phyloP scores from a whole-genome alignment of 2,888 invertebrate genomes.

The Mythimna vitellina region DNA sequence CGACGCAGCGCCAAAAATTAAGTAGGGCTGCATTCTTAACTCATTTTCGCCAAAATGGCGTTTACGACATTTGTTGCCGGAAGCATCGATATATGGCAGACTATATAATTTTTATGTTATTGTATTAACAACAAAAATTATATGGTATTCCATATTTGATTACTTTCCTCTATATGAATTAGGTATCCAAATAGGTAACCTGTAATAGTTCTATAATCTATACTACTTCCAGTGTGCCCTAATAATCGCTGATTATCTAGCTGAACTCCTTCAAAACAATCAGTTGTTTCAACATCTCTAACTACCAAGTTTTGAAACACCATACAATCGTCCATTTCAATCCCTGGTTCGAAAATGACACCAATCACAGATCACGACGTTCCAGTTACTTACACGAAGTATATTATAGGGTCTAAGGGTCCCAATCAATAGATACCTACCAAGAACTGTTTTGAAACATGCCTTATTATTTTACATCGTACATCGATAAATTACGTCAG shows the following conservation, averaged over 20 bases:
- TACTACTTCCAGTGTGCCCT: neutral
- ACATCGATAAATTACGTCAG: constrained; percentile 51
- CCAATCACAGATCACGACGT: constrained; percentile 52
- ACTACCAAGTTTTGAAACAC: constrained; percentile 48
- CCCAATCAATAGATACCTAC: constrained; percentile 22
- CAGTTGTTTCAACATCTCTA: constrained; percentile 44
- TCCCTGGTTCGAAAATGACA: constrained; percentile 40
- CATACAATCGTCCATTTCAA: constrained; percentile 32
- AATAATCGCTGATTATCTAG: constrained; percentile 8
- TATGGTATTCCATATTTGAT: too few relatives aligned
- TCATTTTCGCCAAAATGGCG: too few relatives aligned
- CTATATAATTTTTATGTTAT: too few relatives aligned
- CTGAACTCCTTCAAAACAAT: constrained; percentile 48
- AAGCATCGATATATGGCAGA: too few relatives aligned
- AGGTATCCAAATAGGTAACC: neutral
- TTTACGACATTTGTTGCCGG: too few relatives aligned
- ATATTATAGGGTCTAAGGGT: constrained; percentile 38
- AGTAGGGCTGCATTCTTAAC: too few relatives aligned
- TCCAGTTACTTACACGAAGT: constrained; percentile 47
- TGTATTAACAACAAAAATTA: too few relatives aligned
- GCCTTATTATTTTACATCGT: constrained; percentile 49
- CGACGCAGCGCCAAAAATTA: too few relatives aligned
- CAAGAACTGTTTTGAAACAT: constrained; percentile 22
- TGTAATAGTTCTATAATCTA: neutral
- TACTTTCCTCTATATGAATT: too few relatives aligned